These are phyloP conservation scores for Cyaniris semiargus DNA, from an alignment of 2,888 invertebrate species.

Conservation along the genomic window DNA sequence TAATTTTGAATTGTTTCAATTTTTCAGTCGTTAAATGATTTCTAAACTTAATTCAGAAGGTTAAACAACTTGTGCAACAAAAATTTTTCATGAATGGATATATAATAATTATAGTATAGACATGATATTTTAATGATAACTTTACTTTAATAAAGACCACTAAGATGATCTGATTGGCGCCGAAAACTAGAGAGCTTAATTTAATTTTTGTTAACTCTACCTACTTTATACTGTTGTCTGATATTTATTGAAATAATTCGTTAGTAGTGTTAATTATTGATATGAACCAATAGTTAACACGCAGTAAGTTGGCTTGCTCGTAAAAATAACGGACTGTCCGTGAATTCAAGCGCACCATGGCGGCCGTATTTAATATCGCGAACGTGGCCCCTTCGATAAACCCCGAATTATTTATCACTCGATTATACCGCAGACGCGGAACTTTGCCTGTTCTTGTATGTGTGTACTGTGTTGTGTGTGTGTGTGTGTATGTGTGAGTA, in stretches of 20 bases:
- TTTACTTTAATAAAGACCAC: too few species aligned
- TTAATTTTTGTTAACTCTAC: too few species aligned
- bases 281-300: too few species aligned
- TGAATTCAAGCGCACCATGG: slow-evolving; percentile 44
- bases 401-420: slow-evolving; percentile 74
- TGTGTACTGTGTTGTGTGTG: slow-evolving; percentile 33
- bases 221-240: too few species aligned
- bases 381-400: slow-evolving; percentile 68
- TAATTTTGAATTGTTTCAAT: neutral
- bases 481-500: slow-evolving; percentile 37
- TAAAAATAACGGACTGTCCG: neutral
- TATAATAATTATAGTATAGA: neutral
- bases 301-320: too few species aligned
- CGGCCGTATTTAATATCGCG: slow-evolving; percentile 53
- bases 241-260: too few species aligned
- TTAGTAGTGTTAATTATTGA: too few species aligned
- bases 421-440: slow-evolving; percentile 58
- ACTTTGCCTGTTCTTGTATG: slow-evolving; percentile 31
- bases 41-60: neutral
- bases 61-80: too few species aligned
- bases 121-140: neutral
- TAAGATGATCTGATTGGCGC: too few species aligned
- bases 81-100: too few species aligned
- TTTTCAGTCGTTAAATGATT: neutral
- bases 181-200: too few species aligned